Base-by-base conservation (phyloP, 1,140 invertebrate species). In the Hypsibius dujardini region DNA sequence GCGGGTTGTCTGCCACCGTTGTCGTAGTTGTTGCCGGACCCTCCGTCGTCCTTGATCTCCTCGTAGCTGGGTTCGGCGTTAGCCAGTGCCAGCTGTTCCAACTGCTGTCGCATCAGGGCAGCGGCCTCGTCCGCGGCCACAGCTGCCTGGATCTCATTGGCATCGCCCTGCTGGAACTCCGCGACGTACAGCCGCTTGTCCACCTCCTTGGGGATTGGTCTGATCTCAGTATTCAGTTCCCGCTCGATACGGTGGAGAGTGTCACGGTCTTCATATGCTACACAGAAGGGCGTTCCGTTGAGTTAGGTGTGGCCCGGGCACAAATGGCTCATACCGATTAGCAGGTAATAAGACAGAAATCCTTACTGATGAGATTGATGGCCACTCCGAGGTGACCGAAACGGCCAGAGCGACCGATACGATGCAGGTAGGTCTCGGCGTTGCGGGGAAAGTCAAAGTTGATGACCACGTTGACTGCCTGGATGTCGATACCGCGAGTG, bases 401-500 rank as follows among this genome's bases (percentile, higher is more conserved):
- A 74, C 83, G 76, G 60, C 83, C 83, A 12, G 82, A 84, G 72
- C 83, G 77, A 72, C 83, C 83, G 76, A 84, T 84, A 74, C 83
- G 79, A 76, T 84, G 83, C 70, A 84, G 77, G 74, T 84, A 84
- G n/a, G 83, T 84, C 73, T 84, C 83, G n/a, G 83, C 78, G 74
- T 82, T 81, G 74, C 82, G 80, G 14, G 83, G 83, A 75, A 84
- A 84, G 74, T 84, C 83, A 76, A 84, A 84, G 77, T 84, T 84
- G 73, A 84, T 84, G 1, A 84, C 83, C 73, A 99, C 95, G 81
- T 99, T 99, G 59, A 99, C 96, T 47, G 95, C 95, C 83, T 99
- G 95, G 75, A 99, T 98, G 81, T 99, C 96, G 76, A 99, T 99
- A 84, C 96, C 96, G 82, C 96, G 86, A 46, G 96, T 98, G 80